Evolutionary conservation across 2,888 invertebrate genomes (phyloP).

Genomic region (Xestobium rufovillosum): DNA sequence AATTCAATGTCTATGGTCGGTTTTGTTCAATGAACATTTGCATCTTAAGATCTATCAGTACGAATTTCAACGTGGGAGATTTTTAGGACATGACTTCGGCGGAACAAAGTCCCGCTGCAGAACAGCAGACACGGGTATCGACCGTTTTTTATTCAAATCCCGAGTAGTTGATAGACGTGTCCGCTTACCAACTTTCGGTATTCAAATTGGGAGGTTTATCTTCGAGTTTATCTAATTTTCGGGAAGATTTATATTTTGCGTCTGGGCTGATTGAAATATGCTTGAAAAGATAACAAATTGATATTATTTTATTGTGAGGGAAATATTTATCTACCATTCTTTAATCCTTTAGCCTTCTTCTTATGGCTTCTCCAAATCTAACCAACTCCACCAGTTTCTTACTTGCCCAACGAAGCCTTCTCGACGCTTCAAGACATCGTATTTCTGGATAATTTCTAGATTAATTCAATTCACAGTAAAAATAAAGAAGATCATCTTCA

Average conservation of each 20-base stretch:
- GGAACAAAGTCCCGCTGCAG: slow-evolving; percentile 32
- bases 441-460: no score
- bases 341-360: no score
- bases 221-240: slow-evolving; percentile 36
- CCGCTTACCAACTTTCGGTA: slow-evolving; percentile 36
- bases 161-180: slow-evolving; percentile 36
- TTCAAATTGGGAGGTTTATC: slow-evolving; percentile 36
- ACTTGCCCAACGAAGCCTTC: no score
- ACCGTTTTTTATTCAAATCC: slow-evolving; percentile 40
- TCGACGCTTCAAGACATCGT: no score
- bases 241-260: slow-evolving; percentile 35
- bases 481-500: no score
- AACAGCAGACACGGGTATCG: slow-evolving; percentile 31
- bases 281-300: slow-evolving; percentile 40
- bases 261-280: slow-evolving; percentile 38
- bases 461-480: no score
- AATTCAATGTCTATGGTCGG: slow-evolving; percentile 30
- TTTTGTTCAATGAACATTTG: slow-evolving; percentile 31
- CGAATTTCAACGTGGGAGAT: slow-evolving; percentile 38
- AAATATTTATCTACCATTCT: no score
- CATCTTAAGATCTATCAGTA: slow-evolving; percentile 34
- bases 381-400: no score
- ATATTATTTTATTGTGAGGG: no score
- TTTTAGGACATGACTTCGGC: slow-evolving; percentile 31
- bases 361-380: no score